Evolutionary conservation across 2,797 vertebrate species (phyloP), one percentile per base, ranked within the genome.

Genomic region (Danionella dracula): DNA sequence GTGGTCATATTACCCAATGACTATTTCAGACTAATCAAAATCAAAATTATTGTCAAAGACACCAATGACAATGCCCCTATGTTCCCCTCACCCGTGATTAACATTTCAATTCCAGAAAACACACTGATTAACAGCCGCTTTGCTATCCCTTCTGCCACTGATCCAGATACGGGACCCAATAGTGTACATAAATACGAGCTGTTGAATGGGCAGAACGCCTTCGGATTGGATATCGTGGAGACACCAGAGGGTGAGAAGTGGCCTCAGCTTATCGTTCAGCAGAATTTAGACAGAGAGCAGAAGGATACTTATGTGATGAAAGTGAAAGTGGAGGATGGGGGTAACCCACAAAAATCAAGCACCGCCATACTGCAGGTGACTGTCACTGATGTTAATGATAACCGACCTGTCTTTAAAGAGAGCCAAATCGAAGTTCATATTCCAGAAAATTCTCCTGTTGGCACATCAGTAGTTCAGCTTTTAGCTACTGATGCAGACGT

Each of bases 291-390:
- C 83, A 85, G 97, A 76, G 97, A 99, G 84, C 95, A 94, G 85
- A 99, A 98, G 85, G 97, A 99, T 72, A 99, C 95, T 8, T 99
- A 99, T 23, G 97, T 99, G 80, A 99, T 99, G 97, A 99, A 99
- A 89, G 95, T 99, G 79, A 99, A 99, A 87, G 97, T 99, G 61
- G 96, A 99, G 84, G 97, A 99, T 46, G 97, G 97, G 48, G 97
- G 97, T 38, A 93, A 82, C 17, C 97, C 97, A 0, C 96, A 97
- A 84, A 99, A 96, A 87, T 99, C 96, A 86, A 99, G 97, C 90
- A 99, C 97, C 1, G 97, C 97, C 63, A 99, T 99, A 74, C 93
- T 99, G 45, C 96, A 99, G 84, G 94, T 99, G 38, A 98, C 95
- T 66, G 94, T 99, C 70, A 99, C 93, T 71, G 97, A 99, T 82